A percentile compares a stretch with the other conserved stretches of the same genome.
phyloP scores from a whole-genome alignment of 1,140 invertebrate species.

The Bombus fervidus region DNA sequence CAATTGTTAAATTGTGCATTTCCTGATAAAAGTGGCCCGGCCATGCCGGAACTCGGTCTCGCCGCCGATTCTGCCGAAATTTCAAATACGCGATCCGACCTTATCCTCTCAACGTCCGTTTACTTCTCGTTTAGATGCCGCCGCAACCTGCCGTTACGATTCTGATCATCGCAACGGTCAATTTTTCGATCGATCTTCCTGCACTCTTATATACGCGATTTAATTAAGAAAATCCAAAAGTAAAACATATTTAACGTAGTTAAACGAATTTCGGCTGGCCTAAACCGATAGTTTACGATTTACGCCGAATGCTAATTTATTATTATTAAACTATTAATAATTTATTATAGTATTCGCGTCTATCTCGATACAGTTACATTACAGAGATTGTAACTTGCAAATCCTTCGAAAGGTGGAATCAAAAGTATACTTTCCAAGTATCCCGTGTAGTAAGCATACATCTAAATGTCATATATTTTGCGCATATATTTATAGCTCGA shows the following conservation, averaged over 20 bases:
- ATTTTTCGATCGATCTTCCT: no score
- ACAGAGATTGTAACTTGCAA: no score
- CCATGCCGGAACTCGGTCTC: conserved; percentile 51
- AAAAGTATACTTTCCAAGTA: no score
- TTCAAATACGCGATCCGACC: conserved; percentile 10
- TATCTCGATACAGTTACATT: no score
- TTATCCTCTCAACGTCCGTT: not conserved
- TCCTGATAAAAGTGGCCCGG: conserved; percentile 71
- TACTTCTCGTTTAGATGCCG: not conserved
- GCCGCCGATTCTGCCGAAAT: conserved; percentile 60
- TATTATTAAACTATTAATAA: no score
- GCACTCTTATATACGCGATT: not conserved
- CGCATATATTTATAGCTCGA: no score
- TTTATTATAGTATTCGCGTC: no score
- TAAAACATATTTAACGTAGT: no score
- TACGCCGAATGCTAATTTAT: not conserved
- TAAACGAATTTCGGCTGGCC: not conserved
- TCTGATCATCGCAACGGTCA: not conserved
- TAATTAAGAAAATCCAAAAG: not conserved
- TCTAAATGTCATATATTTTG: no score
- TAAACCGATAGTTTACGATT: not conserved
- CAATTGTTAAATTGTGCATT: conserved; percentile 80
- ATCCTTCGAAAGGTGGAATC: no score
- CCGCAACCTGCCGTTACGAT: no score
- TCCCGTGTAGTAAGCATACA: no score